Conservation (phyloP, 2,113 vertebrate genomes). For the Microcebus griseorufus region DNA sequence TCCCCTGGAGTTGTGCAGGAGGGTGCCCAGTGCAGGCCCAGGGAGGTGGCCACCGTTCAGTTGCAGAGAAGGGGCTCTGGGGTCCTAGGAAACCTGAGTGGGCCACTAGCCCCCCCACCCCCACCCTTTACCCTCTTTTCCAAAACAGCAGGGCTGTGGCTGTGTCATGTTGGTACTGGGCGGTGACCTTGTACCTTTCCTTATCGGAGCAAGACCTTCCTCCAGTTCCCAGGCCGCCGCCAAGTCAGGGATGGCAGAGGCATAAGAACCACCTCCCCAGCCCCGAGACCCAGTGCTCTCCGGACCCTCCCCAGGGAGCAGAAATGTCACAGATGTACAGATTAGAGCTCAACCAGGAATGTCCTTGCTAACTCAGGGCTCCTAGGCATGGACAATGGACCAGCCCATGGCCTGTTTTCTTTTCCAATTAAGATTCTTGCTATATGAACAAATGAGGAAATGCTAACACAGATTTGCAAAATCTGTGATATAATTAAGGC, state of each 20-base stretch:
- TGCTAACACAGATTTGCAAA: neutral
- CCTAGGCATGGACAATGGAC: neutral
- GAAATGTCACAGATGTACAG: neutral
- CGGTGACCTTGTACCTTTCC: neutral
- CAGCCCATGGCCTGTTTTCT: neutral
- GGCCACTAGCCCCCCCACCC: neutral
- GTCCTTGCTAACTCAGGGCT: neutral
- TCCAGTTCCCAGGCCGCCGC: neutral
- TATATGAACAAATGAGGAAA: neutral
- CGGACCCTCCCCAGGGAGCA: neutral
- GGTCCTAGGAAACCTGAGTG: neutral
- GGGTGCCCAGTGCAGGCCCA: no score
- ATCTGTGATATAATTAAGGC: neutral
- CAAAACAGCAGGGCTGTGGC: neutral
- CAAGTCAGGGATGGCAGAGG: no score
- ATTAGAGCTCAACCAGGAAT: neutral
- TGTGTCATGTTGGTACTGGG: no score
- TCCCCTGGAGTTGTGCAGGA: rapidly evolving
- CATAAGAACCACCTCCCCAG: no score
- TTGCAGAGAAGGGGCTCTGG: no score
- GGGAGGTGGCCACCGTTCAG: neutral
- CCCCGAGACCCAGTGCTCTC: rapidly evolving
- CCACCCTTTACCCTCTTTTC: no score
- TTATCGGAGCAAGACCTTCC: neutral
- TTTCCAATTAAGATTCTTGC: neutral